Evolutionary conservation across 2,888 invertebrate species (phyloP), one percentile per base, ranked within the genome.

Genomic region (Clusia tigrina): DNA sequence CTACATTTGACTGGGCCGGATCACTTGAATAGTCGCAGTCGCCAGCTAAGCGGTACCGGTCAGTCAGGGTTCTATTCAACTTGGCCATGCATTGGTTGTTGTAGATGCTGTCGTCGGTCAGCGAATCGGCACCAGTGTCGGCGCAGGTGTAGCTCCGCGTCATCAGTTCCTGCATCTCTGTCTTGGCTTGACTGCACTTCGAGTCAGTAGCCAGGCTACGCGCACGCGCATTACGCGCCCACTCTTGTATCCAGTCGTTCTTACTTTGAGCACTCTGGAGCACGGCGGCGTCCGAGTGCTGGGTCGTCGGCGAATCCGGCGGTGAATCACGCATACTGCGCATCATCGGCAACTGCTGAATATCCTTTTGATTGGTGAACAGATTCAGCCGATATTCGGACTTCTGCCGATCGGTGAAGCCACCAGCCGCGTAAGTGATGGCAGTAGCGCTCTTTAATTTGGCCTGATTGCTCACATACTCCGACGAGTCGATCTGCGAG

Each of bases 401-500:
- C 69, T 84, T 84, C 56, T 84, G 82, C 42, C 79, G 79, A 69
- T 84, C 83, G 0, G 84, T 83, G 61, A 76, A 78, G 2, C 76
- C 76, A 58, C 80, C 80, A 2, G 77, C 77, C 6, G 78, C 75
- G 53, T 74, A 76, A 0, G 77, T 67, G 26, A 75, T 67, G 0
- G 76, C 74, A 24, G 75, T 72, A 9, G 76, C 71, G 17, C 78
- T 76, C 55, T 80, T 75, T 17, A 82, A 54, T 63, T 79, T 81
- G 9, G 74, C 73, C 67, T 82, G 82, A 24, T 82, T 81, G 69
- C 83, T 82, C 0, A 89, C 81, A 62, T 88, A 89, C 71, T 88
- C 88, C 0, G 87, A 89, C 71, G 87, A 86, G 70, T 89, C 90
- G 51, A 91, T 88, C 68, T 90, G 90, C 0, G 90, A 90, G 76